Evolutionary conservation across 1,140 invertebrate species (phyloP).

Genomic region (Drosophila suzukii): DNA sequence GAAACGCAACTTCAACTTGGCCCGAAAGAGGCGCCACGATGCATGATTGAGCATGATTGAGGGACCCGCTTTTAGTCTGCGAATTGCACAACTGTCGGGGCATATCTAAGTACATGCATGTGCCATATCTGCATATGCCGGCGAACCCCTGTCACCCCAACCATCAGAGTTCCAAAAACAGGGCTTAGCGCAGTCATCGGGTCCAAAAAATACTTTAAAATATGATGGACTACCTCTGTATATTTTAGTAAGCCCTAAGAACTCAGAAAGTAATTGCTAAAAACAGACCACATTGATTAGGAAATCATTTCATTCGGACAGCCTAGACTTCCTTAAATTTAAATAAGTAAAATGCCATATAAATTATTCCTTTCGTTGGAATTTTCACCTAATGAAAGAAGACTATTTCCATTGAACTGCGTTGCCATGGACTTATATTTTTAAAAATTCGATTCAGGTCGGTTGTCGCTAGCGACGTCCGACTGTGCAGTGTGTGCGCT

Average conservation of each 20-base stretch:
- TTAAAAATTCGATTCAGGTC: neutral
- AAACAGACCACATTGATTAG: too few species aligned
- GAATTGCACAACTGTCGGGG: conserved; percentile 54
- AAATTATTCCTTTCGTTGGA: too few species aligned
- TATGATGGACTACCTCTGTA: too few species aligned
- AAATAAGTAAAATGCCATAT: too few species aligned
- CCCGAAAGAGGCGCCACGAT: conserved; percentile 67
- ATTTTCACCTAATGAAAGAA: too few species aligned
- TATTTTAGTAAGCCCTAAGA: too few species aligned
- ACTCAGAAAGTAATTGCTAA: too few species aligned
- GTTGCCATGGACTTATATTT: neutral
- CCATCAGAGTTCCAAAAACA: neutral
- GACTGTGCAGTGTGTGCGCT: conserved; percentile 17
- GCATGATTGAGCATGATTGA: conserved; percentile 80
- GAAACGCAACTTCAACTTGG: conserved; percentile 65
- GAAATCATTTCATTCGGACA: too few species aligned
- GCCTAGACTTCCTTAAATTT: too few species aligned
- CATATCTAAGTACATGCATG: conserved; percentile 15
- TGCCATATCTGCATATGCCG: conserved; percentile 13
- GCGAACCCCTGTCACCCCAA: neutral
- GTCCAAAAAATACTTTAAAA: too few species aligned
- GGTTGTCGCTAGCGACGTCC: conserved; percentile 7
- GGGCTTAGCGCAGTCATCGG: neutral
- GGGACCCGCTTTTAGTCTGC: conserved; percentile 46
- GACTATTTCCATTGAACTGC: neutral